These are phyloP conservation scores for Tachysurus fulvidraco DNA, from an alignment of 2,113 vertebrate genomes.

Conservation along the genomic window DNA sequence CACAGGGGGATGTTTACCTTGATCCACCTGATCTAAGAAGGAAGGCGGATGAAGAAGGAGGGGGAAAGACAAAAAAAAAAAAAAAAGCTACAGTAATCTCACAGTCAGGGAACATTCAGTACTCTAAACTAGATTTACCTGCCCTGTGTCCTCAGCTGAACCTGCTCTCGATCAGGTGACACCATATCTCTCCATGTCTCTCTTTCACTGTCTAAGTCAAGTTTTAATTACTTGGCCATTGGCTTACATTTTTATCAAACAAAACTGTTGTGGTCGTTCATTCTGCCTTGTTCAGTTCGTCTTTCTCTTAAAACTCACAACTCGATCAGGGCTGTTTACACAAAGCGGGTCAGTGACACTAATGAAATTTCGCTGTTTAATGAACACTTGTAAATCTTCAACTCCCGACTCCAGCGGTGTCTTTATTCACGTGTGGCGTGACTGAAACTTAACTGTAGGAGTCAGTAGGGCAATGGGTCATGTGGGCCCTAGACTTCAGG, in stretches of 20 bases:
- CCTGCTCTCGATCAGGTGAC: constrained; percentile 46
- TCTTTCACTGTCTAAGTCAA: neutral
- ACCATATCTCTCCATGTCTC: constrained; percentile 37
- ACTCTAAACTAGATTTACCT: constrained; percentile 71
- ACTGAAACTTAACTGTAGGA: constrained; percentile 31
- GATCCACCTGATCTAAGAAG: constrained; percentile 23
- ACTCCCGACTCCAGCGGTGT: constrained; percentile 6
- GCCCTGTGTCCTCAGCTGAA: constrained; percentile 49
- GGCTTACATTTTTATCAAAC: constrained; percentile 24
- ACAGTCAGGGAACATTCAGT: constrained; percentile 59
- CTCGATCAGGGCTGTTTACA: constrained; percentile 25
- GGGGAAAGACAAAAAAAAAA: neutral
- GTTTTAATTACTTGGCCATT: constrained; percentile 18
- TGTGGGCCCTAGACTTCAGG: constrained; percentile 46
- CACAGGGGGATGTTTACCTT: constrained; percentile 20
- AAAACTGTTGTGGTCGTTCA: neutral
- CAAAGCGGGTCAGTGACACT: constrained; percentile 33
- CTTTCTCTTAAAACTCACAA: constrained; percentile 12
- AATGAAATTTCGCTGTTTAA: constrained; percentile 37
- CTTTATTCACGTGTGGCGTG: constrained; percentile 31
- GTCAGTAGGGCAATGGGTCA: constrained; percentile 41
- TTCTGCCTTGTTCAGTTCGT: neutral
- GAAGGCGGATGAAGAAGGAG: constrained; percentile 9
- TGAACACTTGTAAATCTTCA: constrained; percentile 47
- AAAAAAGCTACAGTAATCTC: constrained; percentile 43